Conservation (phyloP, 2,113 vertebrate genomes). For the Pelodiscus sinensis region DNA sequence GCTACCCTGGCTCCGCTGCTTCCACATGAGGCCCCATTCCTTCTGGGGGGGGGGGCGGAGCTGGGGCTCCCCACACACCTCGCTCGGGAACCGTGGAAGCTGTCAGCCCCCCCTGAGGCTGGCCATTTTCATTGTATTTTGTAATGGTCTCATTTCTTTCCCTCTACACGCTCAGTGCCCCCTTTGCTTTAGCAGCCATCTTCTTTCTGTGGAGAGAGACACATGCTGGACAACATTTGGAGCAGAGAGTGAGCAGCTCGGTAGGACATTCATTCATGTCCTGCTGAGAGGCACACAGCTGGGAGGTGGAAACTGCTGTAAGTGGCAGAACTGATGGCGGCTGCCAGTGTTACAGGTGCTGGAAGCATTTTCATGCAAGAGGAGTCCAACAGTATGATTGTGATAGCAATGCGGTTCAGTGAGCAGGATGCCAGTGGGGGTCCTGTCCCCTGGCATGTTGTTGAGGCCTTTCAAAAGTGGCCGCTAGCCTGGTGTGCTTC, state of each 20-base stretch:
- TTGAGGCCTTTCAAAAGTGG: neutral
- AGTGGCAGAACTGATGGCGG: neutral
- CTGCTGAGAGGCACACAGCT: neutral
- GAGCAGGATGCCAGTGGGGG: neutral
- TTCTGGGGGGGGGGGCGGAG: too few relatives aligned
- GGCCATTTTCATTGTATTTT: neutral
- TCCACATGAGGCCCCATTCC: too few relatives aligned
- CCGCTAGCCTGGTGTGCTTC: neutral
- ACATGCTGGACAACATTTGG: neutral
- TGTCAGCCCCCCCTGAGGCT: too few relatives aligned
- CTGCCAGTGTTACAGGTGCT: neutral
- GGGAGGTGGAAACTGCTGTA: neutral
- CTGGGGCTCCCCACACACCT: too few relatives aligned
- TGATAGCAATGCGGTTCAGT: neutral
- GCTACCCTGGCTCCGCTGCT: too few relatives aligned
- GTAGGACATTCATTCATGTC: neutral
- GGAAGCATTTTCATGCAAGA: neutral
- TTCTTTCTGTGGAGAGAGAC: neutral
- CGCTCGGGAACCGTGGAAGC: too few relatives aligned
- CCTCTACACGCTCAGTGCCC: accelerated
- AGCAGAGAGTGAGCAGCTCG: neutral
- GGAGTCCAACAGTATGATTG: neutral
- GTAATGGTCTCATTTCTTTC: neutral
- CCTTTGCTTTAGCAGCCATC: neutral
- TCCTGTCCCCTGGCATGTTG: neutral